Base-by-base conservation (phyloP, 1,140 invertebrate genomes). In the Sminthurides bifidus region DNA sequence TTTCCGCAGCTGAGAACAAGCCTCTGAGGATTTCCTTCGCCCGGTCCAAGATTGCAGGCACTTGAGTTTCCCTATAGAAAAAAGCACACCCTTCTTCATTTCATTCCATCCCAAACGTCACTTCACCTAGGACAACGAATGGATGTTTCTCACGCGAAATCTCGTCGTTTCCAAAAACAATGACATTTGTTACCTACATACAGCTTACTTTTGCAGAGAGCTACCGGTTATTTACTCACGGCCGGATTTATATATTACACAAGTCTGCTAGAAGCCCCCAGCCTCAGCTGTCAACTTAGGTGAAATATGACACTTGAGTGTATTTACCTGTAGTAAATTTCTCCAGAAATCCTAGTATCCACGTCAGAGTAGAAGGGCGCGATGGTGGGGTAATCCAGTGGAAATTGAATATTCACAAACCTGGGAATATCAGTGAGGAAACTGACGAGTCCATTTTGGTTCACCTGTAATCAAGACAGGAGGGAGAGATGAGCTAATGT, bases 361-460 rank as follows among this genome's bases (percentile, higher is more conserved):
- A 95, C 79, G 68, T 96, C 92, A 0, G 87, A 80, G 66, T 94
- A 92, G 56, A 95, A 84, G 1, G 87, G 85, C 0, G 91, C 86
- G 58, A 96, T 88, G 0, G 87, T 78, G 0, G 90, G 85, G 70
- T 90, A 89, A 55, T 89, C 86, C 56, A 93, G 71, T 3, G 92
- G 92, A 70, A 95, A 91, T 65, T 88, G 83, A 14, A 85, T 79
- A 68, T 91, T 92, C 60, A 88, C 78, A 67, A 89, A 92, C 41
- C 77, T 77, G 17, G 86, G 81, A 54, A 93, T 83, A 44, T 91
- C 83, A 12, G 84, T 83, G 60, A 84, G 74, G 67, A 96, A 93
- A 2, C 91, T 90, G n/a, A 95, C 65, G 14, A 93, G 74, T 27
- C 92, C 92, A 74, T 92, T 92, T 67, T 80, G 83, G 70, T 93